Conservation (phyloP, 2,888 invertebrate species). For the Hyles lineata region DNA sequence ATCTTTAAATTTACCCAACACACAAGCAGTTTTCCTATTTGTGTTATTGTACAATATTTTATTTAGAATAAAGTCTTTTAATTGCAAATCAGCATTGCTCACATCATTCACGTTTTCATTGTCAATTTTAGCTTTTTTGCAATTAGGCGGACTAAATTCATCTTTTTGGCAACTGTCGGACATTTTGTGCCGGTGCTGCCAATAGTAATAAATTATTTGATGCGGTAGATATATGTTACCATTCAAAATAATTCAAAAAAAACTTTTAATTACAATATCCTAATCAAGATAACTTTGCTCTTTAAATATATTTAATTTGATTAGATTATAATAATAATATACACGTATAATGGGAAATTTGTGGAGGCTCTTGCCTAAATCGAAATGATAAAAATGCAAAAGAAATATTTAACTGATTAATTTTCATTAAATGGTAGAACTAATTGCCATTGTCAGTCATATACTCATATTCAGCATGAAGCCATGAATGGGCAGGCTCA, state of each 20-base stretch:
- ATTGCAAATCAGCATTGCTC: conserved; percentile 67
- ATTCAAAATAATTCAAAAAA: not conserved
- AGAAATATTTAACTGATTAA: too few relatives aligned
- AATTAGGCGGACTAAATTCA: conserved; percentile 59
- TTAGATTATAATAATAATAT: too few relatives aligned
- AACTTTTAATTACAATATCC: not conserved
- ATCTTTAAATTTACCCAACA: conserved; percentile 88
- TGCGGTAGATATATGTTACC: not conserved
- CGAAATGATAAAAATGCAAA: too few relatives aligned
- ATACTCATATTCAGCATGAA: too few relatives aligned
- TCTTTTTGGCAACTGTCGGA: conserved; percentile 73
- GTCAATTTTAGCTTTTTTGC: conserved; percentile 76
- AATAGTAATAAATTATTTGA: conserved; percentile 37
- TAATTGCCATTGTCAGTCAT: too few relatives aligned
- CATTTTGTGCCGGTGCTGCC: conserved; percentile 72
- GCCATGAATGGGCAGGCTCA: too few relatives aligned
- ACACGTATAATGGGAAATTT: too few relatives aligned
- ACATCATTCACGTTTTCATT: conserved; percentile 68
- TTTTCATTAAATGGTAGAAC: too few relatives aligned
- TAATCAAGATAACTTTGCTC: not conserved
- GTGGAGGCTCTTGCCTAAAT: too few relatives aligned
- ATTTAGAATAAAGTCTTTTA: conserved; percentile 88
- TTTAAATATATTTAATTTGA: too few relatives aligned
- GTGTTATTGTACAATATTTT: conserved; percentile 90
- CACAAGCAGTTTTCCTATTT: conserved; percentile 88